phyloP scores from a whole-genome alignment of 2,797 vertebrate genomes.

The Pipistrellus pipistrellus region DNA sequence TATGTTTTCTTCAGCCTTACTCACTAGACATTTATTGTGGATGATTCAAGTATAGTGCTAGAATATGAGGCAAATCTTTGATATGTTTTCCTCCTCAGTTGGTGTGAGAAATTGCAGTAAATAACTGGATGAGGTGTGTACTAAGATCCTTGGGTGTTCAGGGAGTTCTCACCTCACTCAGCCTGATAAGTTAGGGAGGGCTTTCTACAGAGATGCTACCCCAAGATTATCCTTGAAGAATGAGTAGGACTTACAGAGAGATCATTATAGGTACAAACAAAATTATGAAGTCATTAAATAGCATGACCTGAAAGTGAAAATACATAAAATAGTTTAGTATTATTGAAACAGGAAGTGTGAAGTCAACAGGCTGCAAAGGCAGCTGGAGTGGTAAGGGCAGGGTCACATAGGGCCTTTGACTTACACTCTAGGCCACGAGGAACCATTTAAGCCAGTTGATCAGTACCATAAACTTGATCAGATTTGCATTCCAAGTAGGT shows the following conservation, averaged over 20 bases:
- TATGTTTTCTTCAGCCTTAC: background rate
- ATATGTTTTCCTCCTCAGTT: background rate
- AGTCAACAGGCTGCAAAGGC: background rate
- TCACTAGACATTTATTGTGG: background rate
- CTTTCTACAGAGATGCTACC: background rate
- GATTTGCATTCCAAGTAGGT: background rate
- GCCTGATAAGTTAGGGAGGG: background rate
- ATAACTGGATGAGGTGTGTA: background rate
- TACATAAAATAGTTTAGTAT: background rate
- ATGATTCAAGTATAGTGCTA: background rate
- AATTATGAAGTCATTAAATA: background rate
- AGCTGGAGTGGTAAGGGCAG: background rate
- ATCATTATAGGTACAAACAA: background rate
- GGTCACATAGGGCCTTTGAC: background rate
- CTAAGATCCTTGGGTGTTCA: background rate
- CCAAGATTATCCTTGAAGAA: background rate
- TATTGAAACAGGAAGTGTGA: background rate
- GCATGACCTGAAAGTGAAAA: conserved; percentile 1
- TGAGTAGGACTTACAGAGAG: background rate
- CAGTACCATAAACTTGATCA: background rate
- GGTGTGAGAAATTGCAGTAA: background rate
- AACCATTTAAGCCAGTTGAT: background rate
- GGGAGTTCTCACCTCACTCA: background rate
- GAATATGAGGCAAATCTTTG: background rate
- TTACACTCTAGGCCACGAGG: background rate